Conservation (phyloP, 1,140 invertebrate genomes). For the Microplitis demolitor region DNA sequence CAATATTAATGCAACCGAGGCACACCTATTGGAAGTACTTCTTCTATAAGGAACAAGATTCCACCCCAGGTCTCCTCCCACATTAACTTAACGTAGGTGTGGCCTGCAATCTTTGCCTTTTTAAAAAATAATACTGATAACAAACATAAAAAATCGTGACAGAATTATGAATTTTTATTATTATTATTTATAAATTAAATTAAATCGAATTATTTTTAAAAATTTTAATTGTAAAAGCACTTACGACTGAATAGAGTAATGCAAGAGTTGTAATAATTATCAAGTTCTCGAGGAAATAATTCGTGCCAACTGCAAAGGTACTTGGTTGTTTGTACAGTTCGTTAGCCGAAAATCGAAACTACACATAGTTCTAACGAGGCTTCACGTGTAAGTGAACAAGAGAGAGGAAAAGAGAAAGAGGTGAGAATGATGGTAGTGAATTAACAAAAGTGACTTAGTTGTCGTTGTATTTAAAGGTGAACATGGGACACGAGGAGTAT, state of each 20-base stretch:
- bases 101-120: not conserved
- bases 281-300: constrained; percentile 8
- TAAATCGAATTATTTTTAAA: too few relatives aligned
- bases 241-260: too few relatives aligned
- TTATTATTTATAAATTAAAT: too few relatives aligned
- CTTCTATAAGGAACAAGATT: constrained; percentile 18
- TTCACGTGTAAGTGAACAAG: not conserved
- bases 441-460: not conserved
- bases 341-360: constrained; percentile 22
- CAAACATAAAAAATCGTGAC: too few relatives aligned
- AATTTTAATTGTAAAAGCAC: too few relatives aligned
- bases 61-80: not conserved
- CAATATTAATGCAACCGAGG: constrained; percentile 24
- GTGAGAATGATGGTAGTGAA: not conserved
- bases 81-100: not conserved
- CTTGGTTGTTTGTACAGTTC: constrained; percentile 5
- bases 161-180: not conserved
- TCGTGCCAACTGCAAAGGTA: constrained; percentile 3
- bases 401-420: too few relatives aligned
- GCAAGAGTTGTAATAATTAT: not conserved
- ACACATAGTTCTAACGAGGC: constrained; percentile 6
- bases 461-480: constrained; percentile 7
- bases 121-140: not conserved
- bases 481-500: not conserved
- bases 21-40: constrained; percentile 26